Evolutionary conservation across 2,797 vertebrate species (phyloP), one percentile per base, ranked within the genome.

Genomic region (Alcedo quadribrachys): DNA sequence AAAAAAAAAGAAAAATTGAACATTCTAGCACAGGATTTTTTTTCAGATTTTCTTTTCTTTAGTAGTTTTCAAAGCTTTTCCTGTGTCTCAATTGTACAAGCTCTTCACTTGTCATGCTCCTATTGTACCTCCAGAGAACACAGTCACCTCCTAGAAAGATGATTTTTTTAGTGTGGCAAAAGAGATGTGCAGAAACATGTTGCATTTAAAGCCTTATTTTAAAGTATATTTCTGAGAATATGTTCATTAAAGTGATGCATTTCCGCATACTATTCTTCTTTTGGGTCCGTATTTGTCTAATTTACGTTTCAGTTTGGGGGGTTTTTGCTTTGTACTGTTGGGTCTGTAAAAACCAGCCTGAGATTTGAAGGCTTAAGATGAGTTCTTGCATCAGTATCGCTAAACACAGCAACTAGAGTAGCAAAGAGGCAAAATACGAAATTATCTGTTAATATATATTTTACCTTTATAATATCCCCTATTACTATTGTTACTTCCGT

Each of bases 31-130:
- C 9, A 27, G n/a, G 28, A 46, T 57, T 88, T 89, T 93, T 93
- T 87, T 93, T 87, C 22, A 8, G 27, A 80, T 84, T 84, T 77
- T 50, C 27, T 35, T 76, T 74, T 53, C 45, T 81, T 42, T 21
- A 87, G 13, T 57, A 40, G 35, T 89, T 93, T 90, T 83, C 6
- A 55, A 45, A 89, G 35, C 33, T 83, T 13, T 89, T 68, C 27
- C 45, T 16, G 11, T 69, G n/a, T 70, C 76, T 87, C 18, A 20
- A 0, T 51, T 46, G 25, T 68, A 28, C 2, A 70, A 70, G 15
- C 71, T 86, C 46, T 77, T 91, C 28, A 15, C 18, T 67, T 45
- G 27, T 74, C 21, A 13, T 25, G 53, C 8, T 85, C 11, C 13
- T 76, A 27, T 82, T 16, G 18, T 65, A 62, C 28, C 14, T 50